Evolutionary conservation across 2,797 vertebrate species (phyloP), one percentile per base, ranked within the genome.

Genomic region (Lacerta agilis): DNA sequence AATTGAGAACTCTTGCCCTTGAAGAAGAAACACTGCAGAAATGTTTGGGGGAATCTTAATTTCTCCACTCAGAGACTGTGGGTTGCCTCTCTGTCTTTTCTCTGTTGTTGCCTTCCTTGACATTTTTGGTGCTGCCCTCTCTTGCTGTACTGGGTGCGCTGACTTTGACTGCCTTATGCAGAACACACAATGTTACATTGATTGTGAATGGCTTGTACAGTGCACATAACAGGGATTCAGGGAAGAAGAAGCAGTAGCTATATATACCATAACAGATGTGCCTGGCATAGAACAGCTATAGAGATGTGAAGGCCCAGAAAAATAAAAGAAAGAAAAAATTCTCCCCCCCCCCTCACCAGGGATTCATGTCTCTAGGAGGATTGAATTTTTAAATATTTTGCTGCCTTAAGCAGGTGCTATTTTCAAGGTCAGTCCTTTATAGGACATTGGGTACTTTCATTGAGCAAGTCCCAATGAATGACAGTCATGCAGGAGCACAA

Each of bases 361-460:
- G 49, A 55, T 15, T 55, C 3, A 13, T 55, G 13, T 55, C 49
- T 55, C 49, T 55, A 55, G 13, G 49, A 15, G 55, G 13, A 55
- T 1, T 23, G 43, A 25, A 79, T 25, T 17, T 61, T 23, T 13
- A 61, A 36, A 23, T 71, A 49, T 49, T 8, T 71, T 6, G 17
- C 61, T 89, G 71, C 82, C 8, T 82, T 84, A 87, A 43, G 79
- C 33, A 23, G 11, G 3, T 25, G 8, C 79, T 75, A 11, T 80
- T 86, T 1, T 1, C 55, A 73, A 88, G 75, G 33, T 15, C 2
- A 67, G 18, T 29, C 10, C 49, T 82, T 67, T 66, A 38, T 6
- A 0, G 0, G 27, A 29, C 27, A 67, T 11, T 82, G 41, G 33
- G 29, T 25, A 27, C 2, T 64, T 76, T 15, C 8, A 41, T 25